Conservation (phyloP, 2,113 vertebrate species). For the Solenodon paradoxus region DNA sequence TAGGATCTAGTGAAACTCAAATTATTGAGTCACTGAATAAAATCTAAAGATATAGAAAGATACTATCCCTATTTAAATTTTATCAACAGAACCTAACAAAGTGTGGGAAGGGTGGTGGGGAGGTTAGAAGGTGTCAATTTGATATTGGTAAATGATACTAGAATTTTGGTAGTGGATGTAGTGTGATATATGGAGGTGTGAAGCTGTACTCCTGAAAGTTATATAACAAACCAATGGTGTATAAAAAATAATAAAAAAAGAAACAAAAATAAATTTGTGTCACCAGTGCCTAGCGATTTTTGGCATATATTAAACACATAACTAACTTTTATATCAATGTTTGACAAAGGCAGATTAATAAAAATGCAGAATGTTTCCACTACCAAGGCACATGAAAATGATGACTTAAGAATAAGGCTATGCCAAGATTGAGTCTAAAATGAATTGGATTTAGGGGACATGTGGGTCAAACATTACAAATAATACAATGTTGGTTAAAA, state of each 20-base stretch:
- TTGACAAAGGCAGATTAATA: not conserved
- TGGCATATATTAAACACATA: not conserved
- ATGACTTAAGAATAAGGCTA: not conserved
- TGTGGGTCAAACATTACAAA: not conserved
- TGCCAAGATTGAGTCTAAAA: not conserved
- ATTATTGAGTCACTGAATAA: not conserved
- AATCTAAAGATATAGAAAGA: not conserved
- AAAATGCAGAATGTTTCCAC: not conserved
- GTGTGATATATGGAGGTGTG: no score
- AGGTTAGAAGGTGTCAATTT: no score
- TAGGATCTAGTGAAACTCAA: not conserved
- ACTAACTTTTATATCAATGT: not conserved
- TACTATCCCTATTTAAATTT: no score
- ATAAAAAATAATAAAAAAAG: no score
- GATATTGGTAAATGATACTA: no score
- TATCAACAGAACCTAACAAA: no score
- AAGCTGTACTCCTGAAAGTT: no score
- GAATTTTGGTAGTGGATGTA: no score
- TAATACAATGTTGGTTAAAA: not conserved
- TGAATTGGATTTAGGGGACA: not conserved
- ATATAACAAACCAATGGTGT: no score
- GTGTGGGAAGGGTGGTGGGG: no score
- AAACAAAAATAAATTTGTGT: conserved; percentile 26
- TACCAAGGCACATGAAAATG: not conserved
- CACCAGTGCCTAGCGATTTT: not conserved